Base-by-base conservation (phyloP, 1,140 invertebrate genomes). In the silkworm (Bombyx mori) region DNA sequence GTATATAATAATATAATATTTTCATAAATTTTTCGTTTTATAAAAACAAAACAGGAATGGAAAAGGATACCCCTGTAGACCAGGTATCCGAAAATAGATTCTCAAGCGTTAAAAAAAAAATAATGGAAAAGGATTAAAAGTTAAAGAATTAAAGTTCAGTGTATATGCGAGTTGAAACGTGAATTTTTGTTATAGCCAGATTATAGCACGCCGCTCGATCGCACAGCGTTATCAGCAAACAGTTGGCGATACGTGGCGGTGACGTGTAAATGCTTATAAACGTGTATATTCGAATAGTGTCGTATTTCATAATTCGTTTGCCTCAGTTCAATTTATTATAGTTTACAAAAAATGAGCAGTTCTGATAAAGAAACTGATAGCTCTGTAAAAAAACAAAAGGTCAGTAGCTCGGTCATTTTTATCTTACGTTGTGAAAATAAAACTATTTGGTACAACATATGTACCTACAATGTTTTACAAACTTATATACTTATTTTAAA, bases 191-290 rank as follows among this genome's bases (percentile, higher is more conserved):
- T 65, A 56, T 57, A 62, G 68, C 54, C 18, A 60, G 42, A 57
- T 77, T 71, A 71, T 64, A 51, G 65, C 60, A 61, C 62, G 50
- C 26, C 0, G 26, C 10, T 35, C 50, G 50, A 51, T 51, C 26
- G 50, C 50, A 35, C 22, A 9, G 67, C 63, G 53, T 61, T 66
- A 63, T 77, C 77, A 79, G 79, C 75, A 79, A 57, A 65, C 56
- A 64, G 62, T 75, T 71, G 63, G 69, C 67, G 55, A 61, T 81
- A 81, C 82, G 82, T 85, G 79, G 82, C 82, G 67, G 57, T 79
- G 72, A 78, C 77, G 78, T 74, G 53, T 63, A 35, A 35, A 35
- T 35, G 26, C 26, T 35, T 35, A 35, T 35, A 35, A 35, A 35
- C 26, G 26, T 35, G 26, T 35, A 35, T 35, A 35, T 35, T 35